Conservation (phyloP, 1,140 invertebrate species). For the Papilio xuthus region DNA sequence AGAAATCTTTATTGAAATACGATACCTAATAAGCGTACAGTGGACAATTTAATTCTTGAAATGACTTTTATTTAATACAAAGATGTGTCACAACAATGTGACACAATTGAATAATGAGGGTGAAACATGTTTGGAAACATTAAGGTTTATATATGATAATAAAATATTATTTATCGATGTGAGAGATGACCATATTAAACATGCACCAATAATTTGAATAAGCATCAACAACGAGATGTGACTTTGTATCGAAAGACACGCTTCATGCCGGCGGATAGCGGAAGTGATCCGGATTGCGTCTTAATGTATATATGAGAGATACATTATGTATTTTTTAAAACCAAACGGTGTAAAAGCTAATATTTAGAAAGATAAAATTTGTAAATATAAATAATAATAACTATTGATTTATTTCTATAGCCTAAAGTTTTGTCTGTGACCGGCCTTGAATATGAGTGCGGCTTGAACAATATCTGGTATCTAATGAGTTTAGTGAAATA, state of each 20-base stretch:
- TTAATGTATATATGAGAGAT: not conserved
- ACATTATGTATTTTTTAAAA: not conserved
- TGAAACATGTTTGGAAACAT: constrained; percentile 10
- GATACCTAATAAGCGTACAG: not conserved
- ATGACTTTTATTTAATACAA: not conserved
- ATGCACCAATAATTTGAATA: constrained; percentile 4
- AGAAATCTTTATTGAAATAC: not conserved
- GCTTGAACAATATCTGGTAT: too few species aligned
- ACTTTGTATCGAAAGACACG: not conserved
- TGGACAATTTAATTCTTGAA: not conserved
- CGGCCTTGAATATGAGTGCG: too few species aligned
- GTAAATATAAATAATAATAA: too few species aligned
- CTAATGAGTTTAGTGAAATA: too few species aligned
- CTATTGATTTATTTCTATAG: too few species aligned
- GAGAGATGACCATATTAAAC: constrained; percentile 6
- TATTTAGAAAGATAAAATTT: not conserved
- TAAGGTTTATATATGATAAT: constrained; percentile 21
- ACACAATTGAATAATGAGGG: not conserved
- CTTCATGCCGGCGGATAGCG: not conserved
- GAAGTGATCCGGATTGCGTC: constrained; percentile 16
- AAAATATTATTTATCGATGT: constrained; percentile 11
- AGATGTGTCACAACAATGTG: not conserved
- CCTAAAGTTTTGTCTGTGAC: too few species aligned
- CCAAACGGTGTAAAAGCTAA: not conserved
- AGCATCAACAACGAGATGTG: constrained; percentile 9